These are phyloP conservation scores for Drosophila pruinosa DNA, from an alignment of 1,140 invertebrate species.

Conservation along the genomic window DNA sequence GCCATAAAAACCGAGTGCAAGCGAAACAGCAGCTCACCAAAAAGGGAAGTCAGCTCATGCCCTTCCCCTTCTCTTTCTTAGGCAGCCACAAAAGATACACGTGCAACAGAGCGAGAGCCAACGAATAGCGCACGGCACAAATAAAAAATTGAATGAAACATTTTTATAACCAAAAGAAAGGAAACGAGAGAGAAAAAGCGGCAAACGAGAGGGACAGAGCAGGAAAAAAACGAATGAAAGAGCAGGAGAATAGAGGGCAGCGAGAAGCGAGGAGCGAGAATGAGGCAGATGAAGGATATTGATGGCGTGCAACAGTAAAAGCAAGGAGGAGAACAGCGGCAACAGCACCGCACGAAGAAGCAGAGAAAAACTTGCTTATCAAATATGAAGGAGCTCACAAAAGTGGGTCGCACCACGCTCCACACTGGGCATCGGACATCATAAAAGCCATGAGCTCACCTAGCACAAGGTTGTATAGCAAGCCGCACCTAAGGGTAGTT, in stretches of 20 bases:
- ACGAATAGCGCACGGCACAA: slow-evolving; percentile 41
- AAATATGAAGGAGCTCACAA: slow-evolving; percentile 76
- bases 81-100: slow-evolving; percentile 20
- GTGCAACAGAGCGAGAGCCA: slow-evolving; percentile 28
- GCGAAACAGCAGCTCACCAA: slow-evolving; percentile 34
- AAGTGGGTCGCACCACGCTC: slow-evolving; percentile 44
- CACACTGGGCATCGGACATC: slow-evolving; percentile 35
- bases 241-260: background rate
- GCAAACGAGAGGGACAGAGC: slow-evolving; percentile 3
- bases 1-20: slow-evolving; percentile 65
- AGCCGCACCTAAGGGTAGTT: slow-evolving; percentile 67
- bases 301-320: slow-evolving; percentile 73
- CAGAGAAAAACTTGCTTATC: slow-evolving; percentile 69
- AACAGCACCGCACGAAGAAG: background rate
- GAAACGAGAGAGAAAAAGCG: slow-evolving; percentile 16
- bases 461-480: slow-evolving; percentile 27
- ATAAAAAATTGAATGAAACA: slow-evolving; percentile 81
- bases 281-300: slow-evolving; percentile 55
- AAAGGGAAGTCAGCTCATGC: background rate
- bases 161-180: slow-evolving; percentile 71
- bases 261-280: background rate
- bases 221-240: slow-evolving; percentile 1
- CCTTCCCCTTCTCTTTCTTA: background rate
- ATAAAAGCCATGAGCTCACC: slow-evolving; percentile 77
- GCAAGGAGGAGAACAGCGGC: slow-evolving; percentile 8